Conservation (phyloP, 2,797 vertebrate genomes). For the Pterois miles region DNA sequence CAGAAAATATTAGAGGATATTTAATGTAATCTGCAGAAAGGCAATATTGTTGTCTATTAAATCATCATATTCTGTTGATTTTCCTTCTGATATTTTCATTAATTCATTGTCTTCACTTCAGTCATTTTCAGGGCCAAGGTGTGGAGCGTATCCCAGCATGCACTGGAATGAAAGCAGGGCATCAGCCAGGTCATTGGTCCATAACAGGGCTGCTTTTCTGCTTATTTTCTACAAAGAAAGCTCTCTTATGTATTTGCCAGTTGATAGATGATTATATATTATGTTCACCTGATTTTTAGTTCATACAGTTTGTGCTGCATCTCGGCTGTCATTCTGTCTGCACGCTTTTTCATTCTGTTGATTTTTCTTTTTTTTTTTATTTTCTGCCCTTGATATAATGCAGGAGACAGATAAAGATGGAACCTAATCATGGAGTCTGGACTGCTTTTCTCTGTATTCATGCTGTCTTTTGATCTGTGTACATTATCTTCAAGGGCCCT, state of each 20-base stretch:
- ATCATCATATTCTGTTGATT: background rate
- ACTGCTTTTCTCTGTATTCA: background rate
- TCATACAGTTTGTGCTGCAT: background rate
- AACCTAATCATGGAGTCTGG: background rate
- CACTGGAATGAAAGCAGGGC: background rate
- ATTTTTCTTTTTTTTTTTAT: background rate
- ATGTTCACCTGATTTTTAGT: background rate
- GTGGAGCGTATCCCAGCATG: background rate
- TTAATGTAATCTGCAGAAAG: background rate
- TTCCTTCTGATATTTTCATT: too few species aligned
- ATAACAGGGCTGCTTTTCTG: background rate
- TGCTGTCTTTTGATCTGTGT: slow-evolving; percentile 16
- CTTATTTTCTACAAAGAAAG: background rate
- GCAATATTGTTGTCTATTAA: background rate
- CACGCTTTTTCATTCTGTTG: background rate
- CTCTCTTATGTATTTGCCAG: background rate
- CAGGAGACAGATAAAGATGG: background rate
- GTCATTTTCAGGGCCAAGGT: background rate
- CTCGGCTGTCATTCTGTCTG: background rate
- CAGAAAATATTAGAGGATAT: background rate
- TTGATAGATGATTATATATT: background rate
- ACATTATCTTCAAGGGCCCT: slow-evolving; percentile 15
- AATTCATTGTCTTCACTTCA: background rate
- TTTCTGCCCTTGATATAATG: background rate
- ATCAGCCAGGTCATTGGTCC: background rate